phyloP scores from a whole-genome alignment of 2,113 vertebrate species.

The Daubentonia madagascariensis region DNA sequence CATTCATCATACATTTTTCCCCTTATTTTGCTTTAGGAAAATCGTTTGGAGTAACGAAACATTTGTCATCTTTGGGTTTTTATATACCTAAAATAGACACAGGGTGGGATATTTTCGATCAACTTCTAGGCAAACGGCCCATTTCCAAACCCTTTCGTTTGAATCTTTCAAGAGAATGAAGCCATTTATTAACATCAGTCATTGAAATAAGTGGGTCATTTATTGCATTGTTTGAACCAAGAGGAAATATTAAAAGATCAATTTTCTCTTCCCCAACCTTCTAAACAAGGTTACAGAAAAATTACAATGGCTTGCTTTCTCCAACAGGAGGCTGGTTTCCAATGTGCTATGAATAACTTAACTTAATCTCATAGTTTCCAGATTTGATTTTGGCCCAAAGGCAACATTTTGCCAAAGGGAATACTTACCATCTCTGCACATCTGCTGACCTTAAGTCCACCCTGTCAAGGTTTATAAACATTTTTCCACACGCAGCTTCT shows the following conservation, averaged over 20 bases:
- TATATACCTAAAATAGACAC: background rate
- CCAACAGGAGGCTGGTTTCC: background rate
- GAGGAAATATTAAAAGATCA: background rate
- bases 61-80: background rate
- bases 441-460: background rate
- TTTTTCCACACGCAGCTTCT: background rate
- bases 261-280: background rate
- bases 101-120: background rate
- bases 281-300: background rate
- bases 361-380: background rate
- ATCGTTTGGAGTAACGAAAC: background rate
- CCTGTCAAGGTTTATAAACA: background rate
- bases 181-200: background rate
- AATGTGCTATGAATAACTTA: background rate
- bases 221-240: background rate
- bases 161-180: background rate
- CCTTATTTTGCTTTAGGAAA: background rate
- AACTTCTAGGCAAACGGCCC: background rate
- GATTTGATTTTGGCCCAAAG: background rate
- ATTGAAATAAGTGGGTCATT: background rate
- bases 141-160: background rate
- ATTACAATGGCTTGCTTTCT: background rate
- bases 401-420: background rate
- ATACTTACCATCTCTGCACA: background rate
- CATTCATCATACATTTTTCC: background rate